Evolutionary conservation across 1,140 invertebrate species (phyloP).

Genomic region (Teleogryllus occipitalis): DNA sequence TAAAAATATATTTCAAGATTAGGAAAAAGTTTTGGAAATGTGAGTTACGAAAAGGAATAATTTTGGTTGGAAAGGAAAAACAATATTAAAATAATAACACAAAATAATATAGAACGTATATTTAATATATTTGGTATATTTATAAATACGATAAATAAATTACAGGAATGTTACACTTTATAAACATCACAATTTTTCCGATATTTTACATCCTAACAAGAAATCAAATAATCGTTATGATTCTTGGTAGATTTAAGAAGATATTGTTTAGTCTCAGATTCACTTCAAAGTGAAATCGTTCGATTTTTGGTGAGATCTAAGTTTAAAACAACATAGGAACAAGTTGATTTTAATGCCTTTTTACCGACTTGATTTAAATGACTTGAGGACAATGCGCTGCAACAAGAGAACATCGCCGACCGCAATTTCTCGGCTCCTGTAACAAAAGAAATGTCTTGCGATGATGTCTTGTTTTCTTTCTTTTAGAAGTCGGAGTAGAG

Average conservation of each 20-base stretch:
- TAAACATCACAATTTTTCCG: not conserved
- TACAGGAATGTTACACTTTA: slow-evolving; percentile 1
- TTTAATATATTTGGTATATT: slow-evolving; percentile 6
- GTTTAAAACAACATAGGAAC: slow-evolving; percentile 1
- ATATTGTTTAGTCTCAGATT: not conserved
- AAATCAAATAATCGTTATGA: not conserved
- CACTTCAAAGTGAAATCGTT: not conserved
- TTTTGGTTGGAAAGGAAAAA: not conserved
- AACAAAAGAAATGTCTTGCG: not conserved
- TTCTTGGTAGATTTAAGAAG: not conserved
- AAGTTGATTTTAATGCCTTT: not conserved
- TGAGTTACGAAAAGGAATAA: no score
- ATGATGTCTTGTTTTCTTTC: not conserved
- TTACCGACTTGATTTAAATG: slow-evolving; percentile 5
- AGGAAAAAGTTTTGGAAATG: no score
- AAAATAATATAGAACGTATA: slow-evolving; percentile 6
- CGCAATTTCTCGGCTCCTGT: not conserved
- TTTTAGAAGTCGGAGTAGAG: not conserved
- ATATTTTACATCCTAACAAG: slow-evolving; percentile 5
- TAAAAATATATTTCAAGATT: no score
- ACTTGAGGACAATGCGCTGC: not conserved
- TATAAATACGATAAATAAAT: slow-evolving; percentile 6
- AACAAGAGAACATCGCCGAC: not conserved
- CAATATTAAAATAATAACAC: not conserved
- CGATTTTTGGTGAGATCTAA: not conserved